A percentile compares a stretch with the other conserved stretches of the same genome.
Evolutionary conservation across 2,113 vertebrate species (phyloP).

Genomic region (Hylia prasina): DNA sequence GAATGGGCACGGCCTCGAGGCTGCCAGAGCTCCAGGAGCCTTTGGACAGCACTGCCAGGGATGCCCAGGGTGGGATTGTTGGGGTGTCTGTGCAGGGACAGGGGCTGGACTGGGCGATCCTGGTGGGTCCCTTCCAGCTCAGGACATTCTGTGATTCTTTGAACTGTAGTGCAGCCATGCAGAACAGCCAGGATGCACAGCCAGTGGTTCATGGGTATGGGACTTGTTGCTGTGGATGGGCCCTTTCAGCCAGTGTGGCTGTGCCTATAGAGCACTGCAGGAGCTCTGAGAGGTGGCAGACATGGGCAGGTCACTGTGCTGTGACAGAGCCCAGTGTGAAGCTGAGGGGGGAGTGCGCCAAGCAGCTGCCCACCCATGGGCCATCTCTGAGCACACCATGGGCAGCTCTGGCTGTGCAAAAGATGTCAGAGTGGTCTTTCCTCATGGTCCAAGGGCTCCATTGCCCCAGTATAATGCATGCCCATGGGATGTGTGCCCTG

Average conservation of each 20-base stretch:
- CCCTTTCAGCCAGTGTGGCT: neutral
- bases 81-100: neutral
- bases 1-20: neutral
- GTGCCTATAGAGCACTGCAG: accelerated
- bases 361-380: neutral
- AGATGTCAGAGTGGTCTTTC: neutral
- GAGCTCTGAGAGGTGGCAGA: accelerated
- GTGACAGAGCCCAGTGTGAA: accelerated
- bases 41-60: neutral
- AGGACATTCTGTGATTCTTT: neutral
- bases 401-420: neutral
- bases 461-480: neutral
- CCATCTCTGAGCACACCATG: neutral
- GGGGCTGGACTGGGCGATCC: accelerated
- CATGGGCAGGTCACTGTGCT: neutral
- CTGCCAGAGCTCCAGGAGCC: neutral
- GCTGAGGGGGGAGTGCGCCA: neutral
- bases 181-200: neutral
- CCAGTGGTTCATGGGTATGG: neutral
- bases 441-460: neutral
- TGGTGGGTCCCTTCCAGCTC: neutral
- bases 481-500: neutral
- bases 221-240: neutral
- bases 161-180: neutral
- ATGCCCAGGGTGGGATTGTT: neutral